Base-by-base conservation (phyloP, 1,140 invertebrate genomes). In the Sitophilus oryzae region DNA sequence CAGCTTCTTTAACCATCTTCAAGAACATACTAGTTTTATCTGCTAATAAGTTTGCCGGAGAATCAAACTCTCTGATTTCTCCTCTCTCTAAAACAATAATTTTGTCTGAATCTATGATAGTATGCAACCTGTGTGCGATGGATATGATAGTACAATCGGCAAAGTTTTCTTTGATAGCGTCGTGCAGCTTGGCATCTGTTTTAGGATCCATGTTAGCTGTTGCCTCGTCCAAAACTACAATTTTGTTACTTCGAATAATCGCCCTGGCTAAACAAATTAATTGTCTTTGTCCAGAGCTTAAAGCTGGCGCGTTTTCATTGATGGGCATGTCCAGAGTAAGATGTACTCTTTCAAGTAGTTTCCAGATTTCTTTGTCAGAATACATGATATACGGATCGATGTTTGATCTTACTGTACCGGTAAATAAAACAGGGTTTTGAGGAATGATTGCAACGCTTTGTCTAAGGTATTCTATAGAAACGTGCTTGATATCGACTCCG, bases 41-140 rank as follows among this genome's bases (percentile, higher is more conserved):
- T n/a, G n/a, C 74, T n/a, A 41, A 66, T 46, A 92, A 67, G 1
- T 76, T 60, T 56, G 82, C 71, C 1, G 89, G 88, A 58, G 81
- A 77, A 59, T 86, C 86, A 68, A 84, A 88, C 72, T 92, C 83
- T 36, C 78, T 74, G 61, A 79, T 71, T 48, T 69, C 66, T 2
- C 81, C 81, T 8, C 76, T 77, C 64, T 84, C 80, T 77, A 90
- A 81, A 0, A 88, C 85, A 61, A 91, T 72, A 53, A 90, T 78
- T 47, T 79, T 74, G 62, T 84, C 83, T 53, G 79, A 84, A 64
- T 91, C 86, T 79, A 93, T 85, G 19, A 93, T 85, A 0, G 88
- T 90, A 60, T 89, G 82, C 9, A 91, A 71, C 23, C 88, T 74
- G 73, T 91, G 88, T 9, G 89, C 88, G 59, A 91, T 89, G 0